phyloP scores from a whole-genome alignment of 2,113 vertebrate species.

The Dromiciops gliroides region DNA sequence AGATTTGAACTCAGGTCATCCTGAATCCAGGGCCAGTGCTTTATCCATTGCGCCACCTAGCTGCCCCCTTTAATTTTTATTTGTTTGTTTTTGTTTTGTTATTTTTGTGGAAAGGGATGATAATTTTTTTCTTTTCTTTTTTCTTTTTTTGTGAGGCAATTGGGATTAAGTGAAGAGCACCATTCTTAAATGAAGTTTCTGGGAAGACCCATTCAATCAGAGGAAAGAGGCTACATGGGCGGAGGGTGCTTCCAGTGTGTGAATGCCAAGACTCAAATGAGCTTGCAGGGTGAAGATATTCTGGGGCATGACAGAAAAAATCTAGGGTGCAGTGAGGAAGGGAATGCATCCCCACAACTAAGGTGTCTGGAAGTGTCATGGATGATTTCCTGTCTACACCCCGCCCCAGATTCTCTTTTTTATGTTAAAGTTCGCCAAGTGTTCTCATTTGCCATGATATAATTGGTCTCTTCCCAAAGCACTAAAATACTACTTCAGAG shows the following conservation, averaged over 20 bases:
- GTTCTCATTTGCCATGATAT: background rate
- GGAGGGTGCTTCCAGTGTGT: background rate
- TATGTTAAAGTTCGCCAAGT: background rate
- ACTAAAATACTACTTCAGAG: background rate
- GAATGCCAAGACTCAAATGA: background rate
- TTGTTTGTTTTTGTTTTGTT: too few relatives aligned
- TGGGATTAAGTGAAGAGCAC: too few relatives aligned
- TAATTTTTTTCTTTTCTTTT: too few relatives aligned
- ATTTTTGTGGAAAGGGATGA: too few relatives aligned
- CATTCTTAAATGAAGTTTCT: background rate
- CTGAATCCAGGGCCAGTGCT: too few relatives aligned
- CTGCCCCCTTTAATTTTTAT: too few relatives aligned
- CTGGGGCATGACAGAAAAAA: too few relatives aligned
- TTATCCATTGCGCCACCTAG: too few relatives aligned
- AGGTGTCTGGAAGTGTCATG: background rate
- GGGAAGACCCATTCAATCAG: background rate
- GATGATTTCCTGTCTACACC: background rate
- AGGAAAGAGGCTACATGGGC: background rate
- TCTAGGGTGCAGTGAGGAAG: too few relatives aligned
- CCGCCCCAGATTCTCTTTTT: background rate
- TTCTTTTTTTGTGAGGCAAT: too few relatives aligned
- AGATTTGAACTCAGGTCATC: too few relatives aligned
- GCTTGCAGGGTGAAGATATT: background rate
- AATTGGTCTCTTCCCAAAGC: background rate
- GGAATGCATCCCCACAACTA: background rate